Conservation (phyloP, 2,797 vertebrate genomes). For the Bradypodion pumilum region DNA sequence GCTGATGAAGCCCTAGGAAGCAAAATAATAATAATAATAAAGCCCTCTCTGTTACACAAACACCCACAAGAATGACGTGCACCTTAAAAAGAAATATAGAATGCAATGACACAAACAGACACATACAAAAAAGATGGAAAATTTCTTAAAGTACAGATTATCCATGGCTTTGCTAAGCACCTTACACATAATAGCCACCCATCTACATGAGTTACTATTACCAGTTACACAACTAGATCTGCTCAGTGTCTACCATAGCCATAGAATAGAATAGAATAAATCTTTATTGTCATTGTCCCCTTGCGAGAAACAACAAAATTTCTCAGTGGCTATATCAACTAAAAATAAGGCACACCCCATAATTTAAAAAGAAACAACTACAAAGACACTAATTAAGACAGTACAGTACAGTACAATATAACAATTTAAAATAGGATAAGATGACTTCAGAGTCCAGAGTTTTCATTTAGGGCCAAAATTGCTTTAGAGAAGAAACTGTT, state of each 20-base stretch:
- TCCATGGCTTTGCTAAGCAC: neutral
- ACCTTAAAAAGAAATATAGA: conserved; percentile 34
- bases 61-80: conserved; percentile 42
- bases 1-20: conserved; percentile 47
- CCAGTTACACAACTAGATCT: neutral
- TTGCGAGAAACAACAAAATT: no score
- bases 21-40: conserved; percentile 34
- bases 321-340: no score
- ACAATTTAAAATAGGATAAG: no score
- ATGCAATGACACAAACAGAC: neutral
- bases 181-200: neutral
- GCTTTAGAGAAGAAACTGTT: no score
- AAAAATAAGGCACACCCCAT: no score
- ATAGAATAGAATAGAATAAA: no score
- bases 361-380: no score
- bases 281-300: no score
- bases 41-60: conserved; percentile 43
- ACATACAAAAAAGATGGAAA: neutral
- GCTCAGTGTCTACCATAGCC: neutral
- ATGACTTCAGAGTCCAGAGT: no score
- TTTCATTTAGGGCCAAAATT: no score
- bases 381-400: no score
- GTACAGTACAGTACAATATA: no score
- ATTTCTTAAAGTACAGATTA: conserved; percentile 2
- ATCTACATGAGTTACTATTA: neutral